These are phyloP conservation scores for Urocyon cinereoargenteus DNA, from an alignment of 2,797 vertebrate species.

Conservation along the genomic window DNA sequence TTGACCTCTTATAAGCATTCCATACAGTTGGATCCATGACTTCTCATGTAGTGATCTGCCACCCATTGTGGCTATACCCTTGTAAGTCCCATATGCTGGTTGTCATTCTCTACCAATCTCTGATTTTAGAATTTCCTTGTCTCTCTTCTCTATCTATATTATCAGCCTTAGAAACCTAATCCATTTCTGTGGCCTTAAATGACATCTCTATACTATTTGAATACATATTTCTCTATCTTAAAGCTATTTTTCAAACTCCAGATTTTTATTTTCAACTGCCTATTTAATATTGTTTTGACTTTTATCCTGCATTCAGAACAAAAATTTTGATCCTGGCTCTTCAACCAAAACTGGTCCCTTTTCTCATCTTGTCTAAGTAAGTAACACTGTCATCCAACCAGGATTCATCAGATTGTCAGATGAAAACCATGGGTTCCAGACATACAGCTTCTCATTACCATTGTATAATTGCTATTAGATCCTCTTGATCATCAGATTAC, in stretches of 20 bases:
- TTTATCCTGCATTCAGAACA: background rate
- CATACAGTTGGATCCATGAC: background rate
- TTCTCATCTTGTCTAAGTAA: background rate
- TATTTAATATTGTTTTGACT: background rate
- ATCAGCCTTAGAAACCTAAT: background rate
- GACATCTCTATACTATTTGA: background rate
- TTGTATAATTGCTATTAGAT: background rate
- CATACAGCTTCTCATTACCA: fast-evolving
- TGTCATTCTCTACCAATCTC: background rate
- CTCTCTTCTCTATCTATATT: background rate
- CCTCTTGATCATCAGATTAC: background rate
- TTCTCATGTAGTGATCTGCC: background rate
- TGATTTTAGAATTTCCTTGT: background rate
- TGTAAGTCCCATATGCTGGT: background rate
- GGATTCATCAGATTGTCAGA: background rate
- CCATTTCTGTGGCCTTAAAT: background rate
- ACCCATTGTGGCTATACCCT: background rate
- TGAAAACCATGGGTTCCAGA: background rate
- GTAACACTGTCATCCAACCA: background rate
- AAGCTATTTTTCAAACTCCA: background rate
- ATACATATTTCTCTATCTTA: background rate
- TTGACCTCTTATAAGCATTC: background rate
- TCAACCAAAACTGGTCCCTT: background rate
- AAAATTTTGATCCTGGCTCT: background rate
- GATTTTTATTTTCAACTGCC: background rate